Percentiles rank a stretch among this genome's conserved stretches.
Conservation (phyloP, 2,888 invertebrate species). For the Eretmocerus hayati region DNA sequence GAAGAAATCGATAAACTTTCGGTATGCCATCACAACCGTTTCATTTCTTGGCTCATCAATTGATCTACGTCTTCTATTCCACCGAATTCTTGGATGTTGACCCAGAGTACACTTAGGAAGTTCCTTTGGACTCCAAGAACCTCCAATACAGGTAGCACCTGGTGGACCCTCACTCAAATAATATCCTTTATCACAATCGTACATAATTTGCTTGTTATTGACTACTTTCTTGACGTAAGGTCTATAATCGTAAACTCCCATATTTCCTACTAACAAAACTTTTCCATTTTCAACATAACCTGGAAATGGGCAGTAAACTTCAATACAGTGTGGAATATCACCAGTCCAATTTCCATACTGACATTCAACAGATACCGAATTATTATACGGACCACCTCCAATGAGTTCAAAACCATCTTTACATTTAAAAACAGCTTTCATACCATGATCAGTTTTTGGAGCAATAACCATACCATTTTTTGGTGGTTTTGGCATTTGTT, state of each 20-base stretch:
- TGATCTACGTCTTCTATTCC: slow-evolving; percentile 65
- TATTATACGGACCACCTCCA: slow-evolving; percentile 56
- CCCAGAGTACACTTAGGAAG: slow-evolving; percentile 79
- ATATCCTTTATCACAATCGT: slow-evolving; percentile 89
- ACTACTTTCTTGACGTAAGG: slow-evolving; percentile 86
- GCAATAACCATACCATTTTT: slow-evolving; percentile 94
- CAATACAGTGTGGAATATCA: slow-evolving; percentile 74
- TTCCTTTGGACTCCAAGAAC: slow-evolving; percentile 86
- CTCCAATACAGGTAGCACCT: slow-evolving; percentile 91
- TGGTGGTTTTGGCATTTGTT: slow-evolving; percentile 73
- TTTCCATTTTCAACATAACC: slow-evolving; percentile 85
- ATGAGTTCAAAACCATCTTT: slow-evolving; percentile 85
- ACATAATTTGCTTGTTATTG: slow-evolving; percentile 92
- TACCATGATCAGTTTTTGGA: slow-evolving; percentile 94
- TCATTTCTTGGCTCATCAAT: slow-evolving; percentile 36
- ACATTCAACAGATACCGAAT: slow-evolving; percentile 73
- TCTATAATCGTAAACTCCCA: slow-evolving; percentile 92
- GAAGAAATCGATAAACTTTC: slow-evolving; percentile 43
- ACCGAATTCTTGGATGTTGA: slow-evolving; percentile 79
- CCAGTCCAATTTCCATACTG: slow-evolving; percentile 94
- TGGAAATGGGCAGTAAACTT: slow-evolving; percentile 86
- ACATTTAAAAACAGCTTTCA: slow-evolving; percentile 88
- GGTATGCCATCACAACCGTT: slow-evolving; percentile 29
- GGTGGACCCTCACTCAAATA: slow-evolving; percentile 80
- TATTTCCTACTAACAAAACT: slow-evolving; percentile 86